Percentiles rank a stretch among this genome's conserved stretches.
These are phyloP conservation scores for Cyprinodon brontotheroides DNA, from an alignment of 2,113 vertebrate species.

Conservation along the genomic window DNA sequence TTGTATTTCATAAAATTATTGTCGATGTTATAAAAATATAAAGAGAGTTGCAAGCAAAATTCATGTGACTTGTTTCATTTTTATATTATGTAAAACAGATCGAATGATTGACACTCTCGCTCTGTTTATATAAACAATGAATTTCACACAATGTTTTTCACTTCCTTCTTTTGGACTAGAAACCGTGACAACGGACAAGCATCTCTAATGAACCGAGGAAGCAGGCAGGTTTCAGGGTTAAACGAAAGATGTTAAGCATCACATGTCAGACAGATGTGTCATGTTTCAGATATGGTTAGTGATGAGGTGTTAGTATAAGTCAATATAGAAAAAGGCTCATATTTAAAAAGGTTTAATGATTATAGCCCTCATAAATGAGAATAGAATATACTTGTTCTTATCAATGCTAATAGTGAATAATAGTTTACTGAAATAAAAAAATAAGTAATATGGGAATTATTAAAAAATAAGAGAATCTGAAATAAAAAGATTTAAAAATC, in stretches of 20 bases:
- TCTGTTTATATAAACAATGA: no score
- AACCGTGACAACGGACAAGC: neutral
- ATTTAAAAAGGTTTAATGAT: no score
- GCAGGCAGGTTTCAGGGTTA: constrained; percentile 8
- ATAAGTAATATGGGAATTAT: no score
- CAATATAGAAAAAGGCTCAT: no score
- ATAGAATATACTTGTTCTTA: no score
- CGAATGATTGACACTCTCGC: no score
- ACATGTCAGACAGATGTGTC: neutral
- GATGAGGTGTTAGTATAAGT: no score
- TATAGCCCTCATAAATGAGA: no score
- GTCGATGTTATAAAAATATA: constrained; percentile 30
- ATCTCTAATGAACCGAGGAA: constrained; percentile 13
- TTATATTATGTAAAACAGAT: neutral
- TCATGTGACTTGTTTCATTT: neutral
- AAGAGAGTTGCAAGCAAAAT: constrained; percentile 28
- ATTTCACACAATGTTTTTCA: neutral
- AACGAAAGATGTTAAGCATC: neutral
- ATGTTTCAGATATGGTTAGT: neutral
- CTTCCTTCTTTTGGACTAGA: neutral
- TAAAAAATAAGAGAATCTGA: no score
- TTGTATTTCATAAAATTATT: constrained; percentile 5
- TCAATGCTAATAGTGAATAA: no score
- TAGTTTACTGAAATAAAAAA: no score
- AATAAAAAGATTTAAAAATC: no score